Evolutionary conservation across 1,140 invertebrate genomes (phyloP), one percentile per base, ranked within the genome.

Genomic region (Planococcus citri): DNA sequence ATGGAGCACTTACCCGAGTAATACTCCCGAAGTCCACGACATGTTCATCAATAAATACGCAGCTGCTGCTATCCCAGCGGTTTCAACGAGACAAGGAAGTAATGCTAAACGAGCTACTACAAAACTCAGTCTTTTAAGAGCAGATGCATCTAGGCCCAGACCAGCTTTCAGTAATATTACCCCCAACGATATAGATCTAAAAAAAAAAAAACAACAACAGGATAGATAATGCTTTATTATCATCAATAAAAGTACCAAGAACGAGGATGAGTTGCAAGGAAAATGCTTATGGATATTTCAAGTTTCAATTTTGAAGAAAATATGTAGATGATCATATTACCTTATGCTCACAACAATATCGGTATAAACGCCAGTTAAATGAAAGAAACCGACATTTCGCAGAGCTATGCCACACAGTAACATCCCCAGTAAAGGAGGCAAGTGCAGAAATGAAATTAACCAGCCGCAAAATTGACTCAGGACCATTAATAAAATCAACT

Each of bases 161-260:
- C 90, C 90, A 70, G 88, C 90, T 74, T 88, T 78, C 17, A 87
- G 80, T 74, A 91, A 80, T 70, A 91, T 92, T 58, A 90, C 83
- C 1, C 83, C 82, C 68, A 91, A 78, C 1, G 89, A 88, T 69
- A 87, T 79, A 75, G 85, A 83, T 76, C 88, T 76, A 71, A 4
- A 61, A 72, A 37, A 17, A 61, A 41, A n/a, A n/a, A n/a, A n/a
- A n/a, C n/a, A n/a, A n/a, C n/a, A n/a, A n/a, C n/a, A n/a, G n/a
- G n/a, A n/a, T n/a, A n/a, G n/a, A n/a, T n/a, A n/a, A n/a, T n/a
- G n/a, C n/a, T n/a, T n/a, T n/a, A n/a, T n/a, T n/a, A n/a, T n/a
- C n/a, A n/a, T n/a, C n/a, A n/a, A n/a, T n/a, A n/a, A n/a, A n/a
- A n/a, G n/a, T n/a, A n/a, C n/a, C n/a, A n/a, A n/a, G n/a, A n/a